phyloP scores from a whole-genome alignment of 2,113 vertebrate genomes.

The Blennius ocellaris region DNA sequence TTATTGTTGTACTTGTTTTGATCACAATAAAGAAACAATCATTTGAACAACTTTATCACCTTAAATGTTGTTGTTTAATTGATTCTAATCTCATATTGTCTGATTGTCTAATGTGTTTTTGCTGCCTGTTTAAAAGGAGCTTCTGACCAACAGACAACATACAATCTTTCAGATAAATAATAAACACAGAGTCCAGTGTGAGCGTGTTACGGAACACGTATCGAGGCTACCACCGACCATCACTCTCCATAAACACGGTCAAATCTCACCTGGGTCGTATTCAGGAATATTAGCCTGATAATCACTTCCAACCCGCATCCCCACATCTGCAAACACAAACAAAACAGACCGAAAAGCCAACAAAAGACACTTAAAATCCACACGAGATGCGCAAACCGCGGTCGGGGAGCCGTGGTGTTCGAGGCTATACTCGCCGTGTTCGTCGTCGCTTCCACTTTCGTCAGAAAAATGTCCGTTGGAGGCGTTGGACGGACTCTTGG shows the following conservation, averaged over 20 bases:
- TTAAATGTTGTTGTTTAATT: too few species aligned
- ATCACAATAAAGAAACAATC: too few species aligned
- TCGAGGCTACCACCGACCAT: conserved; percentile 64
- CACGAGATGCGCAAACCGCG: accelerated
- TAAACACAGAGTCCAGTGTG: background rate
- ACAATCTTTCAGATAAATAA: too few species aligned
- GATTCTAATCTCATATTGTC: too few species aligned
- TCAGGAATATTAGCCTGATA: conserved; percentile 95
- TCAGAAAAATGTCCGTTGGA: conserved; percentile 93
- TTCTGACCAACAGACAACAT: too few species aligned
- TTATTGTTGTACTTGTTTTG: too few species aligned
- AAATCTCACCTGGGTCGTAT: conserved; percentile 89
- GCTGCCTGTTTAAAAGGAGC: too few species aligned
- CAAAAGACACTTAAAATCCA: background rate
- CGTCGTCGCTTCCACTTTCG: conserved; percentile 94
- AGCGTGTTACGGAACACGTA: background rate
- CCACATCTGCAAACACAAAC: conserved; percentile 94
- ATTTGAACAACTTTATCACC: too few species aligned
- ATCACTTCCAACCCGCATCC: conserved; percentile 96
- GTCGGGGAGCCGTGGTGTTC: conserved; percentile 63
- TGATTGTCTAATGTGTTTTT: too few species aligned
- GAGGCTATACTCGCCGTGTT: conserved; percentile 90
- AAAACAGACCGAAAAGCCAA: conserved; percentile 31
- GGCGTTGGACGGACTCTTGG: conserved; percentile 90
- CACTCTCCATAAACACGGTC: conserved; percentile 2